phyloP scores from a whole-genome alignment of 2,113 vertebrate species.

The Ardeotis arabs region DNA sequence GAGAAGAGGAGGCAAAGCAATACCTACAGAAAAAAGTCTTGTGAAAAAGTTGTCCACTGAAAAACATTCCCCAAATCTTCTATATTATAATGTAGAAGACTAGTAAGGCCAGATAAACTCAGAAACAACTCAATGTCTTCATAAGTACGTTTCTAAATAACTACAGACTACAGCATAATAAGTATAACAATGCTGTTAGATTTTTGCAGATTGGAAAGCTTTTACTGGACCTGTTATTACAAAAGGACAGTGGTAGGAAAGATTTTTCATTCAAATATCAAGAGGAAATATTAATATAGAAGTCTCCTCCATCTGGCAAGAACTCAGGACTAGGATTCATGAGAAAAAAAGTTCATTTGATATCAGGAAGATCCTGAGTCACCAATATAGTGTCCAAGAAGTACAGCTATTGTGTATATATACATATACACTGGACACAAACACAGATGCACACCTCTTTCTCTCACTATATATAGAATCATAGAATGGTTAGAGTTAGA shows the following conservation, averaged over 20 bases:
- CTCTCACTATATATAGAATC: not conserved
- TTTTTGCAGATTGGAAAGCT: not conserved
- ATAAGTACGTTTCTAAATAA: not conserved
- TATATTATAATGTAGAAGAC: not conserved
- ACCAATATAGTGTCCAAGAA: not conserved
- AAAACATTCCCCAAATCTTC: not conserved
- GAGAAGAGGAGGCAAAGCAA: not conserved
- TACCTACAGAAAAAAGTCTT: not conserved
- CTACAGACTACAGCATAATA: not conserved
- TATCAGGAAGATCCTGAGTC: not conserved
- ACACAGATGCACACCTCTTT: rapidly evolving
- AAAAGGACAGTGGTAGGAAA: not conserved
- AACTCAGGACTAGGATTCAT: not conserved
- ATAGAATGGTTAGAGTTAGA: too few relatives aligned
- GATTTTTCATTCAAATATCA: not conserved
- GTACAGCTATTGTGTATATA: not conserved
- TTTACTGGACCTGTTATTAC: not conserved
- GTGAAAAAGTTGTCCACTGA: not conserved
- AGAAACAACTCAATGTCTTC: not conserved
- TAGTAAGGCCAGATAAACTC: not conserved
- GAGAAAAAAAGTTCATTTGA: not conserved
- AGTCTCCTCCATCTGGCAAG: not conserved
- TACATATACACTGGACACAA: not conserved
- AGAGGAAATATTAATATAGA: not conserved
- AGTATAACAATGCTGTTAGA: not conserved